Percentiles rank a stretch among this genome's conserved stretches.
Evolutionary conservation across 2,113 vertebrate species (phyloP).

Genomic region (Chloropsis cyanopogon): DNA sequence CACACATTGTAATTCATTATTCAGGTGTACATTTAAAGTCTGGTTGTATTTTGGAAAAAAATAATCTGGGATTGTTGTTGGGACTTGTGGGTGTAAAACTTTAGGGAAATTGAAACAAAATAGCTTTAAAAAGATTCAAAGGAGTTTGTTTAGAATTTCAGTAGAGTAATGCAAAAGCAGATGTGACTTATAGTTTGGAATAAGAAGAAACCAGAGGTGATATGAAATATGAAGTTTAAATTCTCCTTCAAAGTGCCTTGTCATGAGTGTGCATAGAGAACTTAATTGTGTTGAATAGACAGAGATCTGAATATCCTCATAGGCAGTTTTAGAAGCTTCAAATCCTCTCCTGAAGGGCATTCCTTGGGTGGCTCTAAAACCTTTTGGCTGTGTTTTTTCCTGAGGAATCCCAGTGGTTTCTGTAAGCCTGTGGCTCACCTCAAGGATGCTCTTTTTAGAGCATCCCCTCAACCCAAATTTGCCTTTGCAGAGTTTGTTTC

Average conservation of each 20-base stretch:
- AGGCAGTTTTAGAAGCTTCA: background rate
- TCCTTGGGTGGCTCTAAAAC: background rate
- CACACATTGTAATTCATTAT: background rate
- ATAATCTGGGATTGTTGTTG: background rate
- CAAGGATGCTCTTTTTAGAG: background rate
- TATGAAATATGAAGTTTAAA: background rate
- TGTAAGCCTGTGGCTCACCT: background rate
- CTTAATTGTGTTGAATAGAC: background rate
- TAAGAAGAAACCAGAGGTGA: background rate
- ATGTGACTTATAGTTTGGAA: background rate
- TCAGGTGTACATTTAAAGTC: background rate
- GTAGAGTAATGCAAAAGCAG: background rate
- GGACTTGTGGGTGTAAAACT: background rate
- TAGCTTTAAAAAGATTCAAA: background rate
- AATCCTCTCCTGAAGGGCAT: background rate
- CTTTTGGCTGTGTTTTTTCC: background rate
- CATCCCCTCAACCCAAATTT: background rate
- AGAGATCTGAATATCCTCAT: background rate
- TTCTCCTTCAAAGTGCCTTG: background rate
- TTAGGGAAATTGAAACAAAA: background rate
- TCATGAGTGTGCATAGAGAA: background rate
- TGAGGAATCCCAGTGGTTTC: background rate
- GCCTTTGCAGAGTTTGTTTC: background rate
- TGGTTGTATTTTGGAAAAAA: background rate
- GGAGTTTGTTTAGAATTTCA: background rate